These are phyloP conservation scores for Mormyrus lacerda DNA, from an alignment of 2,113 vertebrate species.

Conservation along the genomic window DNA sequence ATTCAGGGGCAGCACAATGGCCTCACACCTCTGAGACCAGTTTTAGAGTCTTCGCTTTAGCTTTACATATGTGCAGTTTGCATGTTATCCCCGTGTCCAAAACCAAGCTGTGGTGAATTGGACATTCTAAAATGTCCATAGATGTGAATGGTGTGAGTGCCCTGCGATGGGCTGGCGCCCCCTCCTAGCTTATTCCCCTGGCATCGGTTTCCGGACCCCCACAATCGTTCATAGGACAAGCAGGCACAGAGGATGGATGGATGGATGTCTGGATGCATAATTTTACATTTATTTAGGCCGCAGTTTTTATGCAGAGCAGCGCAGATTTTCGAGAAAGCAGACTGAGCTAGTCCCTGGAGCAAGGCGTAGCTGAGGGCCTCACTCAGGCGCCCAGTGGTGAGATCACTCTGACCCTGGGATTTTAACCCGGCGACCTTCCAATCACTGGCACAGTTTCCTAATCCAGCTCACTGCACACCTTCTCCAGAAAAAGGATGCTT, in stretches of 20 bases:
- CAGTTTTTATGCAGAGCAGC: background rate
- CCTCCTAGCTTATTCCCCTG: background rate
- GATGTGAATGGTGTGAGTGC: background rate
- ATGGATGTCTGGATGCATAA: background rate
- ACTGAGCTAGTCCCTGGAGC: background rate
- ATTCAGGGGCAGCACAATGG: background rate
- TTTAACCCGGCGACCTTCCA: background rate
- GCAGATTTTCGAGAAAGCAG: background rate
- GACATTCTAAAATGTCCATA: background rate
- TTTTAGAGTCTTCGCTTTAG: background rate
- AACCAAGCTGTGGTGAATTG: background rate
- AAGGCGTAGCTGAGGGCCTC: background rate
- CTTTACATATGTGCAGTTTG: background rate
- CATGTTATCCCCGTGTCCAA: background rate
- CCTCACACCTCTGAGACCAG: background rate
- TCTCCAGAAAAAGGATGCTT: background rate
- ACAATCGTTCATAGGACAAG: background rate
- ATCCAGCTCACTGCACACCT: background rate
- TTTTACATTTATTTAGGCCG: background rate
- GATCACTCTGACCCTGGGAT: background rate
- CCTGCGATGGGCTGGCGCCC: background rate
- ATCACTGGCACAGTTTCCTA: background rate
- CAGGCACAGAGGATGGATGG: background rate
- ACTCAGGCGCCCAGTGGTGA: background rate
- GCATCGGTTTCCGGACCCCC: background rate